Evolutionary conservation across 2,113 vertebrate species (phyloP).

Genomic region (Cebidichthys violaceus): DNA sequence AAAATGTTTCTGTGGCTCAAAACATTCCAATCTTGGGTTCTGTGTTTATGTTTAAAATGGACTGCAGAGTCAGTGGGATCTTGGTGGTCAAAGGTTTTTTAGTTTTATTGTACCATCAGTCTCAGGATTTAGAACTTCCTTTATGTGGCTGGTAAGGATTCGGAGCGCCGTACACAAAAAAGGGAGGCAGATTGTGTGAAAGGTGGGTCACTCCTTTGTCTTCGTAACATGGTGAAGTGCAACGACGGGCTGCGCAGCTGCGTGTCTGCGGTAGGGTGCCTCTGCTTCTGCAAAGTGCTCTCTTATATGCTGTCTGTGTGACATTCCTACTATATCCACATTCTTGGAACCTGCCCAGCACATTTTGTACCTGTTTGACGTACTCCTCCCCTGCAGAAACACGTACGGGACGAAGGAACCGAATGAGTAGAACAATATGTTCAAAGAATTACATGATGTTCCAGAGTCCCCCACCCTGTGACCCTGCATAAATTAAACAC

Average conservation of each 20-base stretch:
- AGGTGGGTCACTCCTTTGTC: background rate
- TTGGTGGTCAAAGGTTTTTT: conserved; percentile 15
- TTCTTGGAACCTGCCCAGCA: conserved; percentile 16
- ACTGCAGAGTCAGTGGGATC: conserved; percentile 40
- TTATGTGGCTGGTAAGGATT: conserved; percentile 20
- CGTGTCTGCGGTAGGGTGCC: background rate
- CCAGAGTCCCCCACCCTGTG: background rate
- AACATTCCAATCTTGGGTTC: background rate
- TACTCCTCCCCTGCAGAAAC: background rate
- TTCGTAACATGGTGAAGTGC: background rate
- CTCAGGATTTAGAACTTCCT: conserved; percentile 8
- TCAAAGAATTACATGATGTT: background rate
- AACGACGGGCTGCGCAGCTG: background rate
- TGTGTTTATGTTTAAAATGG: conserved; percentile 9
- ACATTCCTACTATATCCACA: conserved; percentile 15
- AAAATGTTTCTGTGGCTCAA: background rate
- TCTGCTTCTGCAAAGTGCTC: background rate
- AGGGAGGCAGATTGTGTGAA: background rate
- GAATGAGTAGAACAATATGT: background rate
- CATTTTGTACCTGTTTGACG: conserved; percentile 7
- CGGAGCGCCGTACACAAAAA: background rate
- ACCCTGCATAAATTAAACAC: too few species aligned
- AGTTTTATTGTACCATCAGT: conserved; percentile 17
- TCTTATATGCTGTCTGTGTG: background rate
- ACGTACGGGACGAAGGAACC: background rate